Percentiles rank a stretch among this genome's conserved stretches.
phyloP scores from a whole-genome alignment of 2,888 invertebrate genomes.

The Didymodactylos carnosus region DNA sequence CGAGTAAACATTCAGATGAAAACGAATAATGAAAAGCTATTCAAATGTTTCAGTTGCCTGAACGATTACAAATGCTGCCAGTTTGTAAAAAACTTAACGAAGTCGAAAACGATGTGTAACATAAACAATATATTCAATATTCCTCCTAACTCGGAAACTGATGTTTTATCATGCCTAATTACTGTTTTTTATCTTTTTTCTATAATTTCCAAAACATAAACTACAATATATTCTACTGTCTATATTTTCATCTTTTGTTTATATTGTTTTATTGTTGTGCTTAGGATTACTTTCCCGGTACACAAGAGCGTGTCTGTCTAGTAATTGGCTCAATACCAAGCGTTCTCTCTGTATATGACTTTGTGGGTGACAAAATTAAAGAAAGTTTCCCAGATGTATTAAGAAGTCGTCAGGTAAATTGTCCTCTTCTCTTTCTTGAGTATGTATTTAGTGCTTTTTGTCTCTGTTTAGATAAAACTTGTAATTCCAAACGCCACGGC shows the following conservation, averaged over 20 bases:
- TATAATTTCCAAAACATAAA: background rate
- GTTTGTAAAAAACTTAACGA: too few relatives aligned
- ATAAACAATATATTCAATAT: too few relatives aligned
- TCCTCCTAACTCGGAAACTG: too few relatives aligned
- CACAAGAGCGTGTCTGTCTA: constrained; percentile 33
- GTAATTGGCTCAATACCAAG: constrained; percentile 31
- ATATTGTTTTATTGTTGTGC: background rate
- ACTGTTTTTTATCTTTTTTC: background rate
- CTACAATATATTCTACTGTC: too few relatives aligned
- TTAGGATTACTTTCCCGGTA: constrained; percentile 23
- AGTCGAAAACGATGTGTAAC: too few relatives aligned
- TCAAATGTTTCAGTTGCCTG: too few relatives aligned
- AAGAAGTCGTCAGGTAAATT: background rate
- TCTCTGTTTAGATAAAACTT: constrained; percentile 33
- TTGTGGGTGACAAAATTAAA: constrained; percentile 33
- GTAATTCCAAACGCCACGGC: constrained; percentile 35
- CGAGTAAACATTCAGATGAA: too few relatives aligned
- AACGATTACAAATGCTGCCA: too few relatives aligned
- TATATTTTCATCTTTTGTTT: background rate
- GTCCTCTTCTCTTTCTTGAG: too few relatives aligned
- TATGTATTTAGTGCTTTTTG: too few relatives aligned
- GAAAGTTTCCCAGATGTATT: constrained; percentile 24
- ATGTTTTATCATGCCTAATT: background rate
- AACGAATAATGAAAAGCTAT: too few relatives aligned
- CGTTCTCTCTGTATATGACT: constrained; percentile 29